Conservation (phyloP, 2,113 vertebrate species). For the Ochotona curzoniae region DNA sequence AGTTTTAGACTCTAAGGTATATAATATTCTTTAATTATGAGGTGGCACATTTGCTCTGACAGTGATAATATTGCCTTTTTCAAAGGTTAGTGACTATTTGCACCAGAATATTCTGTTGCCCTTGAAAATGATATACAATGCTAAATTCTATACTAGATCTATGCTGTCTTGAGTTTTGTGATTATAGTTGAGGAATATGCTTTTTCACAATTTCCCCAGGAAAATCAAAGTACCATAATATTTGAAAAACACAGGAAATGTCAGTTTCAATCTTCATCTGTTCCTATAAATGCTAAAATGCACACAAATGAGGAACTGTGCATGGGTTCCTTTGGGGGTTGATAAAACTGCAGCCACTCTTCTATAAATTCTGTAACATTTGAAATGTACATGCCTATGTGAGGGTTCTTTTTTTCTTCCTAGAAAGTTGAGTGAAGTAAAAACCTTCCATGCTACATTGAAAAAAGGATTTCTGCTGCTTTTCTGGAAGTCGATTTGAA, state of each 20-base stretch:
- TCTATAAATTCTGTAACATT: neutral
- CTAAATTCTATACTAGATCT: neutral
- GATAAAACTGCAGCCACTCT: neutral
- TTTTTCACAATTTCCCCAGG: neutral
- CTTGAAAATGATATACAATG: neutral
- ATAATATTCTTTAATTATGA: neutral
- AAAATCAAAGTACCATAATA: neutral
- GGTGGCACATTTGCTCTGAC: neutral
- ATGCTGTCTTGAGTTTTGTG: neutral
- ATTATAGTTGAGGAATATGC: neutral
- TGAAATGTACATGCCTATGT: constrained; percentile 15
- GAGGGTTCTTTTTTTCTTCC: constrained; percentile 18
- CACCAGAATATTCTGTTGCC: neutral
- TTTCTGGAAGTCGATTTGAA: neutral
- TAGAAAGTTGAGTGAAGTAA: neutral
- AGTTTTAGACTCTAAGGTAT: neutral
- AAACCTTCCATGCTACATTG: neutral
- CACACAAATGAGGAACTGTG: neutral
- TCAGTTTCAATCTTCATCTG: neutral
- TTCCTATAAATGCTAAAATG: neutral
- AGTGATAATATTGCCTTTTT: neutral
- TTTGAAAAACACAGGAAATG: neutral
- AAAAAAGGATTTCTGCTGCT: neutral
- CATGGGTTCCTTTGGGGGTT: neutral
- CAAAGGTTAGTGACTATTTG: neutral